Conservation (phyloP, 2,797 vertebrate genomes). For the Pseudomugil gertrudae region DNA sequence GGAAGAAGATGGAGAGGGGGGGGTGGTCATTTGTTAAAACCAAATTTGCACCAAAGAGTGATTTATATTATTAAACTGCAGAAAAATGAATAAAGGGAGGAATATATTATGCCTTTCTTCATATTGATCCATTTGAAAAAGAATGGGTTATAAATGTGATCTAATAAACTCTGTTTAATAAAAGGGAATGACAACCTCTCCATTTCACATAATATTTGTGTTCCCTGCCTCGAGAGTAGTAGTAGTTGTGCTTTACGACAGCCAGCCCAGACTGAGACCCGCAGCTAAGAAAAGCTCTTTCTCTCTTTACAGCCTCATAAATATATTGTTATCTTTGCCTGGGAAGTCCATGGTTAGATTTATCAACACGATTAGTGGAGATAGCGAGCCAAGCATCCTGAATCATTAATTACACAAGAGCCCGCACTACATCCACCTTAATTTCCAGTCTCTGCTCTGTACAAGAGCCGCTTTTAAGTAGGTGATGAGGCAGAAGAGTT, state of each 20-base stretch:
- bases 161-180: neutral
- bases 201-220: neutral
- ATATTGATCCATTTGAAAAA: neutral
- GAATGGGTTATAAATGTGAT: neutral
- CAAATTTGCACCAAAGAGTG: neutral
- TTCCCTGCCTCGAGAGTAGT: slow-evolving; percentile 35
- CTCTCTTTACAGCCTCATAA: slow-evolving; percentile 81
- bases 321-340: slow-evolving; percentile 84
- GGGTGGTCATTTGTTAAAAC: too few species aligned
- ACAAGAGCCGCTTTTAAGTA: slow-evolving; percentile 70
- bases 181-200: neutral
- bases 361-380: slow-evolving; percentile 79
- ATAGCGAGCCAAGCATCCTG: slow-evolving; percentile 77
- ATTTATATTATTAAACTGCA: neutral
- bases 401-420: slow-evolving; percentile 81
- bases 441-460: slow-evolving; percentile 66
- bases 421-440: slow-evolving; percentile 65
- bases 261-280: slow-evolving; percentile 55
- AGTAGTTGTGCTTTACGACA: slow-evolving; percentile 67
- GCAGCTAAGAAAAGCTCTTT: slow-evolving; percentile 66
- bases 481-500: slow-evolving; percentile 79
- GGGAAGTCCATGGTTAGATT: slow-evolving; percentile 78
- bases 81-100: neutral
- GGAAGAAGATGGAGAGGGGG: too few species aligned
- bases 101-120: neutral